phyloP scores from a whole-genome alignment of 2,888 invertebrate species.

The Tupiocoris notatus region DNA sequence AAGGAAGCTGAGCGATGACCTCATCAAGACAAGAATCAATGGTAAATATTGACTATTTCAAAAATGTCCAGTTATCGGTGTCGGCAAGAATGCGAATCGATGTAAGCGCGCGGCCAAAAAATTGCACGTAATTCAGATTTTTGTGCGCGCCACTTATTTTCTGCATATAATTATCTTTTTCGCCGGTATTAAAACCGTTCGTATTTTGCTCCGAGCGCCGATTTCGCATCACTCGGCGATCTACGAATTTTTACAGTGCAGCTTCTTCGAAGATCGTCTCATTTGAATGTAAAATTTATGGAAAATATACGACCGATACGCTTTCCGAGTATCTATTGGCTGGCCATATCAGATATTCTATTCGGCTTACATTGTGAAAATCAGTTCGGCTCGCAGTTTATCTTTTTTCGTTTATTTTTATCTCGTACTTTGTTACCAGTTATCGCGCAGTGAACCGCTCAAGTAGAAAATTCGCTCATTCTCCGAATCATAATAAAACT shows the following conservation, averaged over 20 bases:
- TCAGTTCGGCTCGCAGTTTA: not conserved
- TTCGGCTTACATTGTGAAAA: too few relatives aligned
- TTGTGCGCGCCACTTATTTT: too few relatives aligned
- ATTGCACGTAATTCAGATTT: not conserved
- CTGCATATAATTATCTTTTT: too few relatives aligned
- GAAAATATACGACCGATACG: not conserved
- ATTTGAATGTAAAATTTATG: not conserved
- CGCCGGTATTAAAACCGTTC: not conserved
- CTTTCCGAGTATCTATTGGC: too few relatives aligned
- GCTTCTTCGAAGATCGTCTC: not conserved
- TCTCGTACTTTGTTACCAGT: not conserved
- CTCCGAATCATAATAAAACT: not conserved
- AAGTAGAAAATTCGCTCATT: not conserved
- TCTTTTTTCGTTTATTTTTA: not conserved
- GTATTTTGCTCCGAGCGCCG: not conserved
- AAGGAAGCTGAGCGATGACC: constrained; percentile 50
- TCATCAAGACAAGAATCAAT: constrained; percentile 50
- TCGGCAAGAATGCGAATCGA: too few relatives aligned
- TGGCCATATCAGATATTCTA: too few relatives aligned
- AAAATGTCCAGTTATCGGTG: too few relatives aligned
- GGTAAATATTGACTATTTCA: constrained; percentile 49
- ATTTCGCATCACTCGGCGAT: not conserved
- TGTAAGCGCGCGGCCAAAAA: too few relatives aligned
- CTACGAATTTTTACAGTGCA: not conserved
- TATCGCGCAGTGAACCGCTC: not conserved